Percentiles rank a stretch among this genome's conserved stretches.
Evolutionary conservation across 2,797 vertebrate genomes (phyloP).

Genomic region (Danionella dracula): DNA sequence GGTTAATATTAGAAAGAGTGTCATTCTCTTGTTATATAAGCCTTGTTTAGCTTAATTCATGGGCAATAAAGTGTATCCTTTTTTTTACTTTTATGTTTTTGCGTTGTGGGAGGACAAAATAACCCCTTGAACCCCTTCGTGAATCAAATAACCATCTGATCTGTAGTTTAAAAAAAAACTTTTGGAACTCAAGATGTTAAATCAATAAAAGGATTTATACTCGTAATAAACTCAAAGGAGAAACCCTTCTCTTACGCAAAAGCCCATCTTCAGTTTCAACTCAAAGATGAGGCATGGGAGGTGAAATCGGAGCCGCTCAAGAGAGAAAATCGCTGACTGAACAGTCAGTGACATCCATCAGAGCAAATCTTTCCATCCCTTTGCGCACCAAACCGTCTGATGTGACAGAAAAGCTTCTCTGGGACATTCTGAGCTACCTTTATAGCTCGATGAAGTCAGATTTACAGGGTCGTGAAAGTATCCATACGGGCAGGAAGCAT

Average conservation of each 20-base stretch:
- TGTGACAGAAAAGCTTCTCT: conserved; percentile 14
- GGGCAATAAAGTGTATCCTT: too few species aligned
- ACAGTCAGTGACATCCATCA: not conserved
- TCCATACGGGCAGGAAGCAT: not conserved
- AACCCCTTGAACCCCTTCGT: not conserved
- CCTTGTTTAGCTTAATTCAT: too few species aligned
- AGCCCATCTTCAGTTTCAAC: not conserved
- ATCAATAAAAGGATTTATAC: conserved; percentile 21
- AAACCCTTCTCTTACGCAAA: conserved; percentile 13
- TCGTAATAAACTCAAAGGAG: conserved; percentile 21
- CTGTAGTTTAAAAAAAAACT: too few species aligned
- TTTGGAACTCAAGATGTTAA: conserved; percentile 10
- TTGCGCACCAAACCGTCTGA: not conserved
- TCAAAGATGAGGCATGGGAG: not conserved
- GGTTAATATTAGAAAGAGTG: too few species aligned
- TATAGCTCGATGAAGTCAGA: not conserved
- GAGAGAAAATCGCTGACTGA: conserved; percentile 7
- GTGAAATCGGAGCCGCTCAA: conserved; percentile 12
- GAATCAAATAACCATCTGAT: not conserved
- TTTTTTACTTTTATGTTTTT: too few species aligned
- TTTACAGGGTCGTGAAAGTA: not conserved
- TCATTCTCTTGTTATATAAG: too few species aligned
- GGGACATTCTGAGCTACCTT: not conserved
- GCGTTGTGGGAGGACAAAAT: not conserved
- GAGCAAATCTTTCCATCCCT: not conserved